A percentile compares a stretch with the other conserved stretches of the same genome.
phyloP scores from a whole-genome alignment of 2,888 invertebrate species.

The Cantharis nigra region DNA sequence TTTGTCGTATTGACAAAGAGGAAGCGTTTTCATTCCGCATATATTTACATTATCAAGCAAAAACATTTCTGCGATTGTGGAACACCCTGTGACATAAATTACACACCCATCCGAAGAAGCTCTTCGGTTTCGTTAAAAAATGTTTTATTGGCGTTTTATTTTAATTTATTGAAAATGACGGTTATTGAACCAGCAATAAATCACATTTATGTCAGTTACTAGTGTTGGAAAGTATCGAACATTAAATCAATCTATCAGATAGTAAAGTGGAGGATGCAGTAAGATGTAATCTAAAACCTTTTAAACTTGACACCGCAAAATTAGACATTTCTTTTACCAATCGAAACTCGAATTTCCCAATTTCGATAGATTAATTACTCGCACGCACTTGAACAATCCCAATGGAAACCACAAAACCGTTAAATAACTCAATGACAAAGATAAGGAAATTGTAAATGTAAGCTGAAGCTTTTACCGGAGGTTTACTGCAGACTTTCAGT shows the following conservation, averaged over 20 bases:
- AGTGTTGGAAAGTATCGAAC: not conserved
- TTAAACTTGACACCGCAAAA: not conserved
- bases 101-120: not conserved
- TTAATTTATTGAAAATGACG: not conserved
- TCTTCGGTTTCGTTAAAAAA: not conserved
- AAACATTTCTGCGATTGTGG: not conserved
- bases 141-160: not conserved
- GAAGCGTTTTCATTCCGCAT: not conserved
- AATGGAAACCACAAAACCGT: not conserved
- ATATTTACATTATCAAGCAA: not conserved
- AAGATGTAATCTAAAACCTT: not conserved
- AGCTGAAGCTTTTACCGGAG: not conserved
- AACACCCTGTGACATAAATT: not conserved
- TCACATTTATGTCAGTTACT: not conserved
- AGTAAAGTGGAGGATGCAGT: not conserved
- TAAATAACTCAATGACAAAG: not conserved
- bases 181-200: not conserved
- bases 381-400: not conserved
- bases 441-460: not conserved
- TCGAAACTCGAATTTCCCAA: not conserved
- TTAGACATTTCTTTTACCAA: not conserved
- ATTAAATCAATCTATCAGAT: not conserved
- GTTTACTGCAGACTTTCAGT: not conserved
- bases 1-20: not conserved
- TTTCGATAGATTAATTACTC: not conserved